Conservation (phyloP, 2,797 vertebrate genomes). For the Balearica regulorum region DNA sequence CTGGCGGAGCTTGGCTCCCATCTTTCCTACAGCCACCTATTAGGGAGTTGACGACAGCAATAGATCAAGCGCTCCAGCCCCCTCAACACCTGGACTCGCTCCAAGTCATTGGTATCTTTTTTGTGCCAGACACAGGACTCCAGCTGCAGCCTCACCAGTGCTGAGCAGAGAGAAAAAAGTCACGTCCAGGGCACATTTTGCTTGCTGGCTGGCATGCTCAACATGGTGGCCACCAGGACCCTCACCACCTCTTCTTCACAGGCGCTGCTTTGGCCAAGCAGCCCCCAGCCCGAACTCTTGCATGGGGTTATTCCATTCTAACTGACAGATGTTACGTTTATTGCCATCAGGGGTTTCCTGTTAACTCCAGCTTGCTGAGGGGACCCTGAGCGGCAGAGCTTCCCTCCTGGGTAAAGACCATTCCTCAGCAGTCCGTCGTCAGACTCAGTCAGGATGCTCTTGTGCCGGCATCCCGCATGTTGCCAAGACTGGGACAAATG, state of each 20-base stretch:
- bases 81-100: not conserved
- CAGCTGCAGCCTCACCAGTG: not conserved
- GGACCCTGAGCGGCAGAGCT: not conserved
- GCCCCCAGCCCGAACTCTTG: not conserved
- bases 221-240: fast-evolving
- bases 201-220: not conserved
- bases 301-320: not conserved
- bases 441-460: not conserved
- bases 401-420: not conserved
- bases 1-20: not conserved
- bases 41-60: not conserved
- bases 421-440: too few relatives aligned
- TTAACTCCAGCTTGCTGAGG: not conserved
- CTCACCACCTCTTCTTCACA: not conserved
- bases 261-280: fast-evolving
- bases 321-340: not conserved
- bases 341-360: fast-evolving
- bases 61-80: not conserved
- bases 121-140: fast-evolving
- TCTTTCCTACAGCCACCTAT: not conserved
- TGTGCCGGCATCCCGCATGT: fast-evolving
- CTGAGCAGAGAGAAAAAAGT: not conserved
- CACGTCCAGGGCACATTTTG: fast-evolving
- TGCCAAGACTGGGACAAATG: not conserved
- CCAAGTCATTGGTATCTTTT: not conserved